Base-by-base conservation (phyloP, 2,888 invertebrate species). In the Luffia ferchaultella region DNA sequence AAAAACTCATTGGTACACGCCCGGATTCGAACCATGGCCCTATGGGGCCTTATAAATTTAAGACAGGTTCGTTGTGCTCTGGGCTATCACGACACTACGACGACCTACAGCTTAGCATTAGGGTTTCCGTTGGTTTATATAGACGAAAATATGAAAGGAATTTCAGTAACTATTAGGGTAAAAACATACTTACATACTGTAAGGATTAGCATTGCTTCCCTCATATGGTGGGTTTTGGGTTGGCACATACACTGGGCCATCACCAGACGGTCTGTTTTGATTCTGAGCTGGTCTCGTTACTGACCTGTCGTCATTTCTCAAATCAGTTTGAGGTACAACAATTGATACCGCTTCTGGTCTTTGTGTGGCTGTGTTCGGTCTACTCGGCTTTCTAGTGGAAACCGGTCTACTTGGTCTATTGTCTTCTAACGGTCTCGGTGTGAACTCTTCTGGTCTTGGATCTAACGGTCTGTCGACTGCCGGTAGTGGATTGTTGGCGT, bases 111-210 rank as follows among this genome's bases (percentile, higher is more conserved):
- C n/a, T n/a, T n/a, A n/a, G n/a, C n/a, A n/a, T n/a, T n/a, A n/a
- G n/a, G n/a, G n/a, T n/a, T n/a, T n/a, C n/a, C n/a, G n/a, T n/a
- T n/a, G n/a, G n/a, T n/a, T n/a, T n/a, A n/a, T n/a, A n/a, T n/a
- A n/a, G n/a, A n/a, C n/a, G n/a, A n/a, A n/a, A n/a, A n/a, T n/a
- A n/a, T n/a, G n/a, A n/a, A n/a, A n/a, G n/a, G n/a, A n/a, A n/a
- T n/a, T n/a, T n/a, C n/a, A n/a, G n/a, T n/a, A n/a, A n/a, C n/a
- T n/a, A n/a, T n/a, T n/a, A n/a, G n/a, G n/a, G n/a, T n/a, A n/a
- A n/a, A n/a, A 12, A 30, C 3, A 17, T 57, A 75, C 79, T 76
- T 53, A 79, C 79, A 79, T 76, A 58, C 69, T 75, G 41, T 68
- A 68, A 18, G 74, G 72, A 47, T 62, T 66, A 16, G 60, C 64